Evolutionary conservation across 1,140 invertebrate species (phyloP).

Genomic region (Aphelinus atriplicis): DNA sequence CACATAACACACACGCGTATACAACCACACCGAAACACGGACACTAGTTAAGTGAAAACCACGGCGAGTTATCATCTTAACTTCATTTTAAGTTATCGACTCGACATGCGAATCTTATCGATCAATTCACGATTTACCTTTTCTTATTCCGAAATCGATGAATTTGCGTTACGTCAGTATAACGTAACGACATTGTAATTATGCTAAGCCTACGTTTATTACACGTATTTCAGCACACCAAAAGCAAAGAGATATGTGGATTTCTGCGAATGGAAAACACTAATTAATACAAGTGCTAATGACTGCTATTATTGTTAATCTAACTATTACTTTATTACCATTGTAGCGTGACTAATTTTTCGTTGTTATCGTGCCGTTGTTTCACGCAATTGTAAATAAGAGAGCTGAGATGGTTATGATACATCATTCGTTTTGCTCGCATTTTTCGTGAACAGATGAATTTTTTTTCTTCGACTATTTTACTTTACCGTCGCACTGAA

Average conservation of each 20-base stretch:
- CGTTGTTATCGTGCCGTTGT: constrained; percentile 21
- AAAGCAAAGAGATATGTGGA: not conserved
- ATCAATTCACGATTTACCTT: too few relatives aligned
- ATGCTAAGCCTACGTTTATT: too few relatives aligned
- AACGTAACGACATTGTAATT: too few relatives aligned
- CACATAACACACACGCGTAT: too few relatives aligned
- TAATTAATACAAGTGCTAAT: constrained; percentile 18
- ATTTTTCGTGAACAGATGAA: not conserved
- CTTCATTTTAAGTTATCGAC: too few relatives aligned
- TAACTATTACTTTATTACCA: constrained; percentile 1
- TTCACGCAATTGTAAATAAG: constrained; percentile 26
- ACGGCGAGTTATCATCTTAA: too few relatives aligned
- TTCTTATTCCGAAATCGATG: too few relatives aligned
- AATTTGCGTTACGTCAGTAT: too few relatives aligned
- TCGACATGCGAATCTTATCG: too few relatives aligned
- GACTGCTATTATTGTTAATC: constrained; percentile 17
- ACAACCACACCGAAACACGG: too few relatives aligned
- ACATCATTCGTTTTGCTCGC: not conserved
- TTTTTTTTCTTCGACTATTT: constrained; percentile 12
- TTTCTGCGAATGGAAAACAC: not conserved
- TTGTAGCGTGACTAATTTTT: constrained; percentile 19
- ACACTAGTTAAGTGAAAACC: too few relatives aligned
- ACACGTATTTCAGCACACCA: too few relatives aligned
- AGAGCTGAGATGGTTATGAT: not conserved
- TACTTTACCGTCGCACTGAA: not conserved